Evolutionary conservation across 2,113 vertebrate species (phyloP).

Genomic region (Paraplagusia blochii): DNA sequence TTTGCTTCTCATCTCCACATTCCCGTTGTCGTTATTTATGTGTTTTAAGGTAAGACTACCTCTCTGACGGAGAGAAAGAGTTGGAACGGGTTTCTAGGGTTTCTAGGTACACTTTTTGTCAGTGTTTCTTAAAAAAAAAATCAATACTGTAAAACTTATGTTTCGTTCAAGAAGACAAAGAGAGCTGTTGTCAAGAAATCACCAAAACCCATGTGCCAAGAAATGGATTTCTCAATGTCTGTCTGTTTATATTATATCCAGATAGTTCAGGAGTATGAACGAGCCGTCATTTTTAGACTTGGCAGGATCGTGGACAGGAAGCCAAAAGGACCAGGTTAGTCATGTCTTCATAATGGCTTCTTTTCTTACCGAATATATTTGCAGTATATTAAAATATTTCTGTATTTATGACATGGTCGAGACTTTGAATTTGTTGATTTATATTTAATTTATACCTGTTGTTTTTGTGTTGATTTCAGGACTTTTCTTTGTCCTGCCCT

Average conservation of each 20-base stretch:
- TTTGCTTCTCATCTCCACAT: constrained; percentile 75
- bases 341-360: too few relatives aligned
- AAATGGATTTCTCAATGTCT: background rate
- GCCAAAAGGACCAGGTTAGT: constrained; percentile 85
- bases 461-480: constrained; percentile 67
- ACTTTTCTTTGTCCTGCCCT: constrained; percentile 89
- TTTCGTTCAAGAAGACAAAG: too few relatives aligned
- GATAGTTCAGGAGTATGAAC: constrained; percentile 87
- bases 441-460: background rate
- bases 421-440: background rate
- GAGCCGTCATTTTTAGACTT: constrained; percentile 85
- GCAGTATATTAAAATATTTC: too few relatives aligned
- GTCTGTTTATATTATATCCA: constrained; percentile 40
- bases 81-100: too few relatives aligned
- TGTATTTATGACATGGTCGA: too few relatives aligned
- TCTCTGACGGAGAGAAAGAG: background rate
- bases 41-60: constrained; percentile 82
- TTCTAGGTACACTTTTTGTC: too few relatives aligned
- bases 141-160: too few relatives aligned
- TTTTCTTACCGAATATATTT: too few relatives aligned
- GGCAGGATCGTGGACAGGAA: constrained; percentile 80
- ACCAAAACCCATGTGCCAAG: too few relatives aligned
- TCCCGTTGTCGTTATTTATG: constrained; percentile 81
- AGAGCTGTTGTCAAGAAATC: too few relatives aligned
- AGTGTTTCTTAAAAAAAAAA: too few relatives aligned